Percentiles rank a stretch among this genome's conserved stretches.
Evolutionary conservation across 1,140 invertebrate species (phyloP).

Genomic region (Pristionchus pacificus): DNA sequence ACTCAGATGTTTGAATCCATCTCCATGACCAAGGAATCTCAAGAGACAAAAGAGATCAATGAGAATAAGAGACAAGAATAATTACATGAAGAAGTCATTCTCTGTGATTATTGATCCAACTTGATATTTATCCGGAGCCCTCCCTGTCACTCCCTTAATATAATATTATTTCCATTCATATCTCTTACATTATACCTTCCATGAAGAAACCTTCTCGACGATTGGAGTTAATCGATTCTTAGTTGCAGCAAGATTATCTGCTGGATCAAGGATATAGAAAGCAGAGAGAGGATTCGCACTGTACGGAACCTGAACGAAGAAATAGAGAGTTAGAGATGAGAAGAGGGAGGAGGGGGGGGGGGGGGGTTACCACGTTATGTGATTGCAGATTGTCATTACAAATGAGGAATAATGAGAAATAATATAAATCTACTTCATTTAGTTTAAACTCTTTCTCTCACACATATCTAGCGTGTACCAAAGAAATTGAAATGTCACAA

Average conservation of each 20-base stretch:
- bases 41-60: not conserved
- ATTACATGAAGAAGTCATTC: not conserved
- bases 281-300: not conserved
- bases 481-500: too few relatives aligned
- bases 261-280: not conserved
- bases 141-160: not conserved
- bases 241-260: not conserved
- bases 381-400: too few relatives aligned
- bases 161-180: not conserved
- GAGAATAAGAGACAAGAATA: not conserved
- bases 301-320: not conserved
- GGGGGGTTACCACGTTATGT: too few relatives aligned
- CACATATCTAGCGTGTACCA: too few relatives aligned
- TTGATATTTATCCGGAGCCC: not conserved
- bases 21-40: not conserved
- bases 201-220: not conserved
- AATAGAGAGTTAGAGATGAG: too few relatives aligned
- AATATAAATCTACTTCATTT: too few relatives aligned
- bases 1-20: not conserved
- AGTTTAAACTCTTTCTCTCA: too few relatives aligned
- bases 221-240: not conserved
- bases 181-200: not conserved
- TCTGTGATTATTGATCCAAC: not conserved
- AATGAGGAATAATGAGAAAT: too few relatives aligned
- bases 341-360: too few relatives aligned